Conservation (phyloP, 2,113 vertebrate genomes). For the Anarhynchus alexandrinus region DNA sequence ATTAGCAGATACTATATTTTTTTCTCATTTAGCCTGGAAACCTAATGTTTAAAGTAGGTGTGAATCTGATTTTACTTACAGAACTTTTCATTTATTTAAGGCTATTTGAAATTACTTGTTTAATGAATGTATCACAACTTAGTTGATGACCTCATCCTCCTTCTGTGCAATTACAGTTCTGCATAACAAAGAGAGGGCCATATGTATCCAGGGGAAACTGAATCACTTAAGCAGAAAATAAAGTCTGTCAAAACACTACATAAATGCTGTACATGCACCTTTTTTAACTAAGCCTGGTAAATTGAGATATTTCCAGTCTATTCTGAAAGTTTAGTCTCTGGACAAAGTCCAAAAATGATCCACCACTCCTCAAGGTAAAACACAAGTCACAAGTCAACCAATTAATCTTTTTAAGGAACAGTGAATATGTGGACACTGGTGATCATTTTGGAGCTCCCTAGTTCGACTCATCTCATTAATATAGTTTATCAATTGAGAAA, state of each 20-base stretch:
- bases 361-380: not conserved
- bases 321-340: not conserved
- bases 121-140: not conserved
- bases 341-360: not conserved
- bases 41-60: not conserved
- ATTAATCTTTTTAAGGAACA: not conserved
- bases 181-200: not conserved
- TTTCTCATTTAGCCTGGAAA: not conserved
- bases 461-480: not conserved
- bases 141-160: not conserved
- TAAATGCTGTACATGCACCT: not conserved
- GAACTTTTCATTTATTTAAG: not conserved
- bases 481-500: not conserved
- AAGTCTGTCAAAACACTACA: constrained; percentile 25
- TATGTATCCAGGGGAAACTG: not conserved
- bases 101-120: not conserved
- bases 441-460: not conserved
- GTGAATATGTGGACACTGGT: not conserved
- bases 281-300: not conserved
- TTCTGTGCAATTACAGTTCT: not conserved
- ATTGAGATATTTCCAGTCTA: not conserved
- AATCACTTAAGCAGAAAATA: constrained; percentile 40
- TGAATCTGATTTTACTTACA: not conserved
- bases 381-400: not conserved
- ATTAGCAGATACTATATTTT: not conserved